A percentile compares a stretch with the other conserved stretches of the same genome.
Evolutionary conservation across 2,888 invertebrate genomes (phyloP).

Genomic region (Brassicogethes aeneus): DNA sequence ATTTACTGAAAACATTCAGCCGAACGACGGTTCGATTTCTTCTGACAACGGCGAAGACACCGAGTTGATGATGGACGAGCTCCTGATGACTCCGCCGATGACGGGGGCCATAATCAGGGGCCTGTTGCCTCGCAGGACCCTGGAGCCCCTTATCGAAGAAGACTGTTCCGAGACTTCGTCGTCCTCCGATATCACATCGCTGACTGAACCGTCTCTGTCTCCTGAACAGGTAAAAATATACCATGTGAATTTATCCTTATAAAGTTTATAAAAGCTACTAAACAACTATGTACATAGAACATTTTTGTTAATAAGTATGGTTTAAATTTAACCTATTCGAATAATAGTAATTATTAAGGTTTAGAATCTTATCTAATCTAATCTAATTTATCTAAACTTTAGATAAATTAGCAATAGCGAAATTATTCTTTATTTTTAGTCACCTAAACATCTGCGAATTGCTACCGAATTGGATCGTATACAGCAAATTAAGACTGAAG

Average conservation of each 20-base stretch:
- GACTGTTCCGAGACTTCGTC: conserved; percentile 61
- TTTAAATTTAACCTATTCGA: no score
- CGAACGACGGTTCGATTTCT: conserved; percentile 40
- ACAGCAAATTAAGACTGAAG: no score
- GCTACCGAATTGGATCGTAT: no score
- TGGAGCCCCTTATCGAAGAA: conserved; percentile 78
- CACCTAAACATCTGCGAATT: no score
- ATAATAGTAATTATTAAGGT: no score
- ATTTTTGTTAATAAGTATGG: no score
- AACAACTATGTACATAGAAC: no score
- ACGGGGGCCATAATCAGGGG: conserved; percentile 64
- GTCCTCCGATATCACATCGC: conserved; percentile 29
- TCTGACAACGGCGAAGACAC: conserved; percentile 68
- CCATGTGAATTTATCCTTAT: not conserved
- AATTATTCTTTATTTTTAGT: no score
- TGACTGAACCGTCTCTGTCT: conserved; percentile 32
- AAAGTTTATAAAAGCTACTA: not conserved
- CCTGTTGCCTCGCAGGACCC: conserved; percentile 60
- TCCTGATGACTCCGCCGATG: conserved; percentile 67
- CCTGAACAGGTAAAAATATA: conserved; percentile 39
- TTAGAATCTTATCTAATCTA: no score
- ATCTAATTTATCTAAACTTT: no score
- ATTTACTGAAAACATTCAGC: no score
- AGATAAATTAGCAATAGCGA: no score
- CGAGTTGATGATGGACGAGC: conserved; percentile 74